phyloP scores from a whole-genome alignment of 2,797 vertebrate genomes.

The Botia kubotai region DNA sequence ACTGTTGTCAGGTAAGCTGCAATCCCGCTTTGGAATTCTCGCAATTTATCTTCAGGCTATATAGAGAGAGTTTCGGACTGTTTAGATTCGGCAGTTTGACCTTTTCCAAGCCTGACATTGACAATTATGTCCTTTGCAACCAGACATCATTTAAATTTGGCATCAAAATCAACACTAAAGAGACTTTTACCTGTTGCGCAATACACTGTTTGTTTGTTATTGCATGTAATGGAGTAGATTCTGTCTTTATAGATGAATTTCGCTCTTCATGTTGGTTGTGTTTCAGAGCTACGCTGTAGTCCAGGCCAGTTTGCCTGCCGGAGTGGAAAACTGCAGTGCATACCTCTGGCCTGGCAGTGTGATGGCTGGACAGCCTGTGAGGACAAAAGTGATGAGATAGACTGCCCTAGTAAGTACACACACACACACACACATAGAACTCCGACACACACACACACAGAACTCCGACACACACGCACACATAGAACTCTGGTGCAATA shows the following conservation, averaged over 20 bases:
- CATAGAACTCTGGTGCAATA: not conserved
- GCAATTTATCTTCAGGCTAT: not conserved
- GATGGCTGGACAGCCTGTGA: constrained; percentile 95
- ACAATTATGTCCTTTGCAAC: not conserved
- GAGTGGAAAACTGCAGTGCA: constrained; percentile 95
- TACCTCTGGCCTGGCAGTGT: constrained; percentile 93
- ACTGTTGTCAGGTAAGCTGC: constrained; percentile 83
- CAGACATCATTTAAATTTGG: not conserved
- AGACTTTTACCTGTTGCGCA: not conserved
- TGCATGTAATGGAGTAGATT: not conserved
- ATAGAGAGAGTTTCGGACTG: not conserved
- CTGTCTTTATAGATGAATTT: not conserved
- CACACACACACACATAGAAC: not conserved
- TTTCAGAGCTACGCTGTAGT: constrained; percentile 90
- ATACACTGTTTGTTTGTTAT: constrained; percentile 6
- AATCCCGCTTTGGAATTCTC: constrained; percentile 35
- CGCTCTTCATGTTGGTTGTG: not conserved
- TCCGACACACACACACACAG: not conserved
- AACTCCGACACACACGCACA: not conserved
- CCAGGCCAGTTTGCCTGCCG: constrained; percentile 92
- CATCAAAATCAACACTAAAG: not conserved
- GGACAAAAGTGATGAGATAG: constrained; percentile 94
- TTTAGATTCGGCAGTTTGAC: constrained; percentile 5
- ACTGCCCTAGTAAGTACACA: constrained; percentile 88
- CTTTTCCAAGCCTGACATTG: not conserved